Evolutionary conservation across 2,888 invertebrate species (phyloP).

Genomic region (Furcula furcula): DNA sequence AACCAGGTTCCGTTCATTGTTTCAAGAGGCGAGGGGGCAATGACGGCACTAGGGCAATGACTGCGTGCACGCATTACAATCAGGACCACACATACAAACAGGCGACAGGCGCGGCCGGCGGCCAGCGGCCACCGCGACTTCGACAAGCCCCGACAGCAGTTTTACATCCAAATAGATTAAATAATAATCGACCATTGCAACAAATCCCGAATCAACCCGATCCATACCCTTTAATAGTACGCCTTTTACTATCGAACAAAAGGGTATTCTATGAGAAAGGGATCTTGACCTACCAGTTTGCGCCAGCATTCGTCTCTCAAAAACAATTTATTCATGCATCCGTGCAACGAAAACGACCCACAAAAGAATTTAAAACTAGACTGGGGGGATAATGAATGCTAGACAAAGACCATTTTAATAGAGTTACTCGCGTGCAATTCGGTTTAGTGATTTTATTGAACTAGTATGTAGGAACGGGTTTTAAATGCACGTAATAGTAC

Average conservation of each 20-base stretch:
- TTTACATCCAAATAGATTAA: slow-evolving; percentile 38
- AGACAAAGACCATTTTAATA: slow-evolving; percentile 75
- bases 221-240: slow-evolving; percentile 74
- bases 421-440: slow-evolving; percentile 74
- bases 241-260: slow-evolving; percentile 77
- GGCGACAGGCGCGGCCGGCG: slow-evolving; percentile 35
- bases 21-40: slow-evolving; percentile 53
- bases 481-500: slow-evolving; percentile 24
- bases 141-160: slow-evolving; percentile 1
- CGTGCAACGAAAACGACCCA: slow-evolving; percentile 67
- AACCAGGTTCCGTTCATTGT: slow-evolving; percentile 65
- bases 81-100: slow-evolving; percentile 41
- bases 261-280: slow-evolving; percentile 78
- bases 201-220: slow-evolving; percentile 57
- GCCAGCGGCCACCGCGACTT: slow-evolving; percentile 26
- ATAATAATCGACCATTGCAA: slow-evolving; percentile 48
- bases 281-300: slow-evolving; percentile 81
- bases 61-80: slow-evolving; percentile 65
- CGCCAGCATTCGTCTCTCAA: slow-evolving; percentile 69
- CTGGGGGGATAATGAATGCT: slow-evolving; percentile 78
- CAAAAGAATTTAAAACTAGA: slow-evolving; percentile 80
- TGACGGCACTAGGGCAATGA: slow-evolving; percentile 56
- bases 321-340: slow-evolving; percentile 80
- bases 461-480: slow-evolving; percentile 43
- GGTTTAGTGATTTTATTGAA: slow-evolving; percentile 53